Conservation (phyloP, 2,797 vertebrate genomes). For the Rhinichthys osculus region DNA sequence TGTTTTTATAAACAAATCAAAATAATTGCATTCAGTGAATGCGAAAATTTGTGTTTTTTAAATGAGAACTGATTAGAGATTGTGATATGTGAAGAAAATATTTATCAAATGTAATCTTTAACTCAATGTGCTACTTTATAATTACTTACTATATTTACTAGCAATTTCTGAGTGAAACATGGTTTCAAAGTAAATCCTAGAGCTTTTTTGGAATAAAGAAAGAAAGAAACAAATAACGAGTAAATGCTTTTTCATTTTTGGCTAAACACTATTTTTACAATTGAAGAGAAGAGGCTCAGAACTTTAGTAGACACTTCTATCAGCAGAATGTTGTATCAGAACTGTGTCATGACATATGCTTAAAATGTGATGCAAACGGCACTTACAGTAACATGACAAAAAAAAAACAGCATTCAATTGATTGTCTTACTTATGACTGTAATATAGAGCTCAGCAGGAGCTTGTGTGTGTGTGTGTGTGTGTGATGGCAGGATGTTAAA, state of each 20-base stretch:
- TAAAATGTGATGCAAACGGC: background rate
- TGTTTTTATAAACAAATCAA: background rate
- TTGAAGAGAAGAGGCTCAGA: background rate
- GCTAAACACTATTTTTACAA: background rate
- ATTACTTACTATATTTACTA: background rate
- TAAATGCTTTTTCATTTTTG: background rate
- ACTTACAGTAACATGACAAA: conserved; percentile 6
- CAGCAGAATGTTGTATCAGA: background rate
- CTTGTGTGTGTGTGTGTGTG: conserved; percentile 36
- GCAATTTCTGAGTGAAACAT: background rate
- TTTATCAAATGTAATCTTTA: background rate
- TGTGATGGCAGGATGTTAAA: conserved; percentile 66
- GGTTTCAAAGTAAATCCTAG: background rate
- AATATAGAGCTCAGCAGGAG: conserved; percentile 18
- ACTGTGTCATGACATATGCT: background rate
- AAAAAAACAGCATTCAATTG: conserved; percentile 20
- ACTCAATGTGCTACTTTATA: background rate
- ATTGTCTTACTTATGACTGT: conserved; percentile 16
- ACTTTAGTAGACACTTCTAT: background rate
- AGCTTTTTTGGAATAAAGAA: background rate
- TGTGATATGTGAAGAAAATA: background rate
- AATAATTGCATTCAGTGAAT: background rate
- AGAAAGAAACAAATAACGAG: no score
- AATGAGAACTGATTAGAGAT: background rate
- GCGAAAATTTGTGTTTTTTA: background rate